A percentile compares a stretch with the other conserved stretches of the same genome.
phyloP scores from a whole-genome alignment of 2,797 vertebrate species.

The Schizopygopsis malacanthus region DNA sequence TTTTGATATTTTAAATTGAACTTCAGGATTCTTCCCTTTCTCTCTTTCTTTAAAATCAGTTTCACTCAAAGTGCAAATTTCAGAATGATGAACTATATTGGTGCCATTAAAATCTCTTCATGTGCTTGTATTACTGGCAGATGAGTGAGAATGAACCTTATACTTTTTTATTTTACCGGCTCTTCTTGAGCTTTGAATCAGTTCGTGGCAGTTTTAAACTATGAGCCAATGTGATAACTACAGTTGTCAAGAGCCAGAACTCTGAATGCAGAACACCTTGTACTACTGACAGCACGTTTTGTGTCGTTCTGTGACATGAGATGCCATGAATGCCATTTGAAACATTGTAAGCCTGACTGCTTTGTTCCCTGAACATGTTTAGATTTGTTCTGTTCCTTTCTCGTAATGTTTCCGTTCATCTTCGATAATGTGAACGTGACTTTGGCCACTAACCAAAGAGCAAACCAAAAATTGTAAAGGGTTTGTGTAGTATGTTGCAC shows the following conservation, averaged over 20 bases:
- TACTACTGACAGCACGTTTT: conserved; percentile 40
- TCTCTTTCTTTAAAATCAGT: neutral
- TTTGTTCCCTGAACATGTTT: conserved; percentile 5
- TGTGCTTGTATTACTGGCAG: conserved; percentile 22
- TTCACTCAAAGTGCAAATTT: conserved; percentile 8
- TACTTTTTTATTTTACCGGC: neutral
- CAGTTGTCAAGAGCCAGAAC: conserved; percentile 26
- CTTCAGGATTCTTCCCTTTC: neutral
- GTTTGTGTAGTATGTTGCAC: conserved; percentile 37
- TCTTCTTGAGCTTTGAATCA: neutral
- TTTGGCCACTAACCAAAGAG: conserved; percentile 61
- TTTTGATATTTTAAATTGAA: neutral
- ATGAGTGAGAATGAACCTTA: neutral
- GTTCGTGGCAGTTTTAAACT: conserved; percentile 6
- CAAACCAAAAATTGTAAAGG: conserved; percentile 57
- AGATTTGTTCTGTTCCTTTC: conserved; percentile 20
- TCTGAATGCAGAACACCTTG: conserved; percentile 23
- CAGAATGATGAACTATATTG: neutral
- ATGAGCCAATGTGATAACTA: conserved; percentile 29
- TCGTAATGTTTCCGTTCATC: conserved; percentile 17
- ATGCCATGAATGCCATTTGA: conserved; percentile 7
- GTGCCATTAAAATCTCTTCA: conserved; percentile 33
- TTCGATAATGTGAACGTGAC: conserved; percentile 15
- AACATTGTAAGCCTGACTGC: conserved; percentile 4
- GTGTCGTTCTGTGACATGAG: conserved; percentile 13